Conservation (phyloP, 2,888 invertebrate species). For the Eurytoma californica region DNA sequence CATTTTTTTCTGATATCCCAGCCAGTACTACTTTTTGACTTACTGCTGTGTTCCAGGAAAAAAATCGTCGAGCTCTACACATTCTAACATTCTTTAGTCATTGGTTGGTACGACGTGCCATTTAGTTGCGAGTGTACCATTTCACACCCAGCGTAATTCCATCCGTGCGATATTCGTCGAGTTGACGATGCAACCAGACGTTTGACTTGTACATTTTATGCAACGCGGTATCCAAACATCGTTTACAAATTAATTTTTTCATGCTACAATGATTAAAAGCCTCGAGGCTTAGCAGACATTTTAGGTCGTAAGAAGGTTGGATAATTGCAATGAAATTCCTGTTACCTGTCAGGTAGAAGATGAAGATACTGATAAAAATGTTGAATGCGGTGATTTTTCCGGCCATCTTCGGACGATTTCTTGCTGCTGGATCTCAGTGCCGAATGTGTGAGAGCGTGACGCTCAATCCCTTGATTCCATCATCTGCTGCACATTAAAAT, state of each 20-base stretch:
- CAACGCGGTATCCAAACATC: too few species aligned
- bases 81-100: neutral
- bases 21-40: neutral
- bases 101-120: neutral
- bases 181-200: too few species aligned
- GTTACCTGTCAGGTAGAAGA: conserved; percentile 44
- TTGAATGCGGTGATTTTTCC: conserved; percentile 20
- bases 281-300: too few species aligned
- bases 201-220: too few species aligned
- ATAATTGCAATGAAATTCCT: too few species aligned
- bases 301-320: too few species aligned
- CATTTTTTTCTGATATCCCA: neutral
- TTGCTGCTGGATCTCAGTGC: neutral
- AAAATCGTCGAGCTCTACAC: neutral
- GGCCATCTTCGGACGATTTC: conserved; percentile 31
- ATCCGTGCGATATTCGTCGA: neutral
- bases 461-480: conserved; percentile 50
- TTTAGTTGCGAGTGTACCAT: neutral
- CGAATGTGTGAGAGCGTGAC: conserved; percentile 4
- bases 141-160: neutral
- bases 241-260: too few species aligned
- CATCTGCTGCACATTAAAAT: conserved; percentile 32
- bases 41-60: neutral
- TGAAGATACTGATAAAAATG: conserved; percentile 24
- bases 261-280: too few species aligned